Conservation (phyloP, 2,888 invertebrate genomes). For the Lycophotia porphyrea region DNA sequence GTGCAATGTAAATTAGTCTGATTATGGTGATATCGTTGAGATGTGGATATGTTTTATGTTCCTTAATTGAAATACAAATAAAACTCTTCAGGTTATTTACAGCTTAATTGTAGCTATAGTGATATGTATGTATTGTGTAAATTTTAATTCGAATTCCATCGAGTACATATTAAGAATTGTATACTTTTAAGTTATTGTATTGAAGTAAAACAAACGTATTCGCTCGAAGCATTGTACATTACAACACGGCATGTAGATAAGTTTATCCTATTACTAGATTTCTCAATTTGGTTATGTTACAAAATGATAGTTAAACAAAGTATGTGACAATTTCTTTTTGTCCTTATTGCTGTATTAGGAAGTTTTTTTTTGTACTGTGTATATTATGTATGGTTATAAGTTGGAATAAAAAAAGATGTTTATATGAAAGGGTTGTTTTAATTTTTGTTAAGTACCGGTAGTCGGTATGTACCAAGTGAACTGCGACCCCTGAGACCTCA, state of each 20-base stretch:
- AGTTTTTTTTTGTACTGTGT: conserved; percentile 95
- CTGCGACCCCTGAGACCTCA: neutral
- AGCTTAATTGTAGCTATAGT: conserved; percentile 89
- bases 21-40: conserved; percentile 89
- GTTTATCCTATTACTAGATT: conserved; percentile 89
- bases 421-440: conserved; percentile 85
- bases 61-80: conserved; percentile 90
- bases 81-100: conserved; percentile 88
- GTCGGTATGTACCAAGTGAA: no score
- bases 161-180: conserved; percentile 90
- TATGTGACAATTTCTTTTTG: conserved; percentile 89
- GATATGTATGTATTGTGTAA: conserved; percentile 90
- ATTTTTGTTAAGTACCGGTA: conserved; percentile 20
- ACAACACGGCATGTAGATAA: conserved; percentile 89
- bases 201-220: conserved; percentile 88
- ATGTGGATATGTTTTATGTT: conserved; percentile 90
- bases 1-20: conserved; percentile 90
- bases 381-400: conserved; percentile 95
- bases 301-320: conserved; percentile 84
- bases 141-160: conserved; percentile 90
- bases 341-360: conserved; percentile 90
- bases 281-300: conserved; percentile 89
- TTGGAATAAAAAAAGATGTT: conserved; percentile 90
- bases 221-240: conserved; percentile 90
- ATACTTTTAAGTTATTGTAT: conserved; percentile 90